Evolutionary conservation across 2,113 vertebrate genomes (phyloP), one percentile per base, ranked within the genome.

Genomic region (Istiophorus platypterus): DNA sequence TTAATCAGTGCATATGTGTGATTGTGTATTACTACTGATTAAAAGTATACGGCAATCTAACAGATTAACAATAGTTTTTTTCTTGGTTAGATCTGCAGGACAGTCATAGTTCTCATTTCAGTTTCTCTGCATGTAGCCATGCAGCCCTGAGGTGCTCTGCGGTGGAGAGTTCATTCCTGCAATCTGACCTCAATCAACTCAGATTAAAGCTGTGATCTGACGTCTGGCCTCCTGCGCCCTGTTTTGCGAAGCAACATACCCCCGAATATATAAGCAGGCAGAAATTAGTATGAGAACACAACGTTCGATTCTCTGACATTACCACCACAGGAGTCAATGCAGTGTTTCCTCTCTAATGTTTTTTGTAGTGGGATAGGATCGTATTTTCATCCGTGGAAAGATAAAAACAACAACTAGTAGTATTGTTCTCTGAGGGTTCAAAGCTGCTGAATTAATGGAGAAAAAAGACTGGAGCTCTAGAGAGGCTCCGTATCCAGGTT

Each of bases 101-200:
- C 29, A 64, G 31, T 67, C 27, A 27, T n/a, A 24, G 61, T 7
- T 24, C 78, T 88, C 54, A 77, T 86, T 85, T 84, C 6, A 62
- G 24, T 86, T 90, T 81, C 73, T 84, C 52, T 84, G 85, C 84
- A 82, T 89, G 85, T 59, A 84, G 59, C 77, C 39, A 13, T 74
- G 63, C 73, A 81, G 62, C 72, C 78, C 83, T 10, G 26, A 85
- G 82, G 88, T 89, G 81, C 78, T 84, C 62, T 75, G 85, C 45
- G 22, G 65, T 66, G 65, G 66, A 86, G 79, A 88, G 90, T 86
- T 90, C 84, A 85, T 65, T 84, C 56, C 80, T 74, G 72, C 37
- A 49, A 76, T 86, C 82, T 90, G 89, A 92, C 87, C 90, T 88
- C 90, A 93, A 92, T 91, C 90, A 90, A 37, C 73, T 88, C 75